A percentile compares a stretch with the other conserved stretches of the same genome.
Conservation (phyloP, 2,797 vertebrate species). For the Selene dorsalis region DNA sequence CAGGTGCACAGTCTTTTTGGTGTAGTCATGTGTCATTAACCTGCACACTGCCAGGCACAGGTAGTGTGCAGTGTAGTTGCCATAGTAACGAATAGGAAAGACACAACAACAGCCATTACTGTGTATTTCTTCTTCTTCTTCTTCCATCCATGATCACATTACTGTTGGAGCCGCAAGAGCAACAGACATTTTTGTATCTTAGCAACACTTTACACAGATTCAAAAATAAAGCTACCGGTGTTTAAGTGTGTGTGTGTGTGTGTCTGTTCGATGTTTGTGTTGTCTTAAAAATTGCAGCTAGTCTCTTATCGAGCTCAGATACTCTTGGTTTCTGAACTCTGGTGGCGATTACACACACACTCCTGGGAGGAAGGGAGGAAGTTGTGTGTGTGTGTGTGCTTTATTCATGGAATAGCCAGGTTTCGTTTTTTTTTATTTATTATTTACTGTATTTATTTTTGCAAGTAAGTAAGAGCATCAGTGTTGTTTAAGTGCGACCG, state of each 20-base stretch:
- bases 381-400: background rate
- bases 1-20: background rate
- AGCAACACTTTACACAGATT: slow-evolving; percentile 32
- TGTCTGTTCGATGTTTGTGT: background rate
- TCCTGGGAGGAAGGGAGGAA: background rate
- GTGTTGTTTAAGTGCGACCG: slow-evolving; percentile 69
- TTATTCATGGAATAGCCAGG: slow-evolving; percentile 19
- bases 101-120: slow-evolving; percentile 13
- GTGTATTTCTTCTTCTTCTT: slow-evolving; percentile 7
- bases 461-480: slow-evolving; percentile 45
- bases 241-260: background rate
- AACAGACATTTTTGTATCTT: slow-evolving; percentile 15
- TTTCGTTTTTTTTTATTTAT: slow-evolving; percentile 55
- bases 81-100: slow-evolving; percentile 51
- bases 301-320: slow-evolving; percentile 6
- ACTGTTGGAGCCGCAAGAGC: slow-evolving; percentile 5
- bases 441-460: background rate
- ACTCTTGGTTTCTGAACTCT: background rate
- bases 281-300: slow-evolving; percentile 3
- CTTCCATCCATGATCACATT: background rate
- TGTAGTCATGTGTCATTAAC: slow-evolving; percentile 44
- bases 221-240: background rate
- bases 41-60: slow-evolving; percentile 40
- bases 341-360: background rate
- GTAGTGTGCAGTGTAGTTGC: slow-evolving; percentile 52